Percentiles rank a stretch among this genome's conserved stretches.
Evolutionary conservation across 2,113 vertebrate genomes (phyloP).

Genomic region (Cariama cristata): DNA sequence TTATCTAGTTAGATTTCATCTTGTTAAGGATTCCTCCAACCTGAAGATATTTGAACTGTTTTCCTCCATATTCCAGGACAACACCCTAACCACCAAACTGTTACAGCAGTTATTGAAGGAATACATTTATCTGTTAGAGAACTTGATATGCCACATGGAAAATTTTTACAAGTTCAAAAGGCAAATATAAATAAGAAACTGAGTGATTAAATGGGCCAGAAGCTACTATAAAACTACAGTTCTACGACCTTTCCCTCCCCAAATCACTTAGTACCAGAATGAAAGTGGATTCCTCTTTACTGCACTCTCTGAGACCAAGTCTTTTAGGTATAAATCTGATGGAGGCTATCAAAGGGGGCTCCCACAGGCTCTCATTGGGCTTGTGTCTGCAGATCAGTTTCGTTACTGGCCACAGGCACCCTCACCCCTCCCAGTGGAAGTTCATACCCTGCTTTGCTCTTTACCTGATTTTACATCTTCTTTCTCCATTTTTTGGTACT

Average conservation of each 20-base stretch:
- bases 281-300: background rate
- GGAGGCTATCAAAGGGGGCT: rapidly evolving
- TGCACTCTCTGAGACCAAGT: background rate
- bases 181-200: background rate
- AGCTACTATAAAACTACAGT: background rate
- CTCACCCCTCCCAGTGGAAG: background rate
- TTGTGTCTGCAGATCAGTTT: background rate
- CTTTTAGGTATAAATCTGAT: background rate
- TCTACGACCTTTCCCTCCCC: background rate
- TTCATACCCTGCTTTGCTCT: background rate
- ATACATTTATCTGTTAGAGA: background rate
- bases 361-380: rapidly evolving
- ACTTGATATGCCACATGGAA: background rate
- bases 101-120: background rate
- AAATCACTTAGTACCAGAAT: background rate
- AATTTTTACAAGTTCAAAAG: background rate
- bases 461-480: background rate
- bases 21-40: background rate
- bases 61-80: background rate
- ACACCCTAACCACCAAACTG: background rate
- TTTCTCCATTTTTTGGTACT: background rate
- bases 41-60: background rate
- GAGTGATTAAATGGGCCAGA: background rate
- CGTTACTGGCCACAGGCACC: background rate
- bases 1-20: background rate